phyloP scores from a whole-genome alignment of 2,888 invertebrate species.

The Plebejus anna region DNA sequence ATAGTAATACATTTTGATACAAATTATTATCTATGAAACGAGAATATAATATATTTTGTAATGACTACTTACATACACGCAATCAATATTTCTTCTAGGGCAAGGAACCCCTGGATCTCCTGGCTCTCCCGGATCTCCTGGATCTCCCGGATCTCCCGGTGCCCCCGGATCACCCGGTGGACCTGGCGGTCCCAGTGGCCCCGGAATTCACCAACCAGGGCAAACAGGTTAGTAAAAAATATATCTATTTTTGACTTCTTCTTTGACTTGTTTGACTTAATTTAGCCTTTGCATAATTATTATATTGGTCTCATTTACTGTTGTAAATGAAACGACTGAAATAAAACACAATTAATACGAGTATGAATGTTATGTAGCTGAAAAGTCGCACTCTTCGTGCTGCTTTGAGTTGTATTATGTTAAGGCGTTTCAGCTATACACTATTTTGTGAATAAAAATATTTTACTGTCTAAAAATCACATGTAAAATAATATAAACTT shows the following conservation, averaged over 20 bases:
- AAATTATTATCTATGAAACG: background rate
- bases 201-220: background rate
- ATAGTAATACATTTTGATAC: background rate
- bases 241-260: no score
- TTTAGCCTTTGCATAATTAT: no score
- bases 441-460: background rate
- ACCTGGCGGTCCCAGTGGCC: background rate
- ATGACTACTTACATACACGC: background rate
- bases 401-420: no score
- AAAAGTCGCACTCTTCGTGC: no score
- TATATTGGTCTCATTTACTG: background rate
- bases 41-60: no score
- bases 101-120: constrained; percentile 32
- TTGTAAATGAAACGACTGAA: no score
- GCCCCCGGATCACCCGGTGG: constrained; percentile 34
- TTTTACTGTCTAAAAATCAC: background rate
- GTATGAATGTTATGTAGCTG: no score
- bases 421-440: no score
- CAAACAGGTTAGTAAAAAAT: background rate
- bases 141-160: constrained; percentile 39
- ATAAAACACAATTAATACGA: no score
- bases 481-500: background rate
- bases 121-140: constrained; percentile 39
- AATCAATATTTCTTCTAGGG: background rate
- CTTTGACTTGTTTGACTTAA: no score